Conservation (phyloP, 2,113 vertebrate genomes). For the Plestiodon gilberti region DNA sequence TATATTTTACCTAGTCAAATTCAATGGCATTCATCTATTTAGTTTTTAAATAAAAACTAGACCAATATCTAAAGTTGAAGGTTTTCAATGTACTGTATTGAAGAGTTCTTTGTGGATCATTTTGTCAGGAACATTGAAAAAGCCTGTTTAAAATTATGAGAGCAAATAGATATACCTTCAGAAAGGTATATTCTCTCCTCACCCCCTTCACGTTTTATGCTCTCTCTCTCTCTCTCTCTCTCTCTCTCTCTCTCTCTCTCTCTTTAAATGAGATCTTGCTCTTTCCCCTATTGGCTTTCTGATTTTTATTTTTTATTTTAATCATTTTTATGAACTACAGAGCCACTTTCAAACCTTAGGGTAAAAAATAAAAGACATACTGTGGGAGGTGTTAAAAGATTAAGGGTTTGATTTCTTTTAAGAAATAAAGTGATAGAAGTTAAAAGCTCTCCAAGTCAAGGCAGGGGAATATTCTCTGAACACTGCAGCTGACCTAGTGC, state of each 20-base stretch:
- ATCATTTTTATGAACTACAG: conserved; percentile 24
- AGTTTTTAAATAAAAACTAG: neutral
- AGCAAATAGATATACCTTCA: neutral
- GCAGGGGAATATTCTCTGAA: conserved; percentile 9
- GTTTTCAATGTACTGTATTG: neutral
- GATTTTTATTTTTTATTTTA: conserved; percentile 37
- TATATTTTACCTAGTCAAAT: neutral
- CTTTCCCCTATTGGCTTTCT: conserved; percentile 5
- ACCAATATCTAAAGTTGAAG: neutral
- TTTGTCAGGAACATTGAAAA: neutral
- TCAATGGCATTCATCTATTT: neutral
- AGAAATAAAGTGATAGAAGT: conserved; percentile 16
- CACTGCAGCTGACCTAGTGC: conserved; percentile 21
- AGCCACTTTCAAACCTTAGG: conserved; percentile 40
- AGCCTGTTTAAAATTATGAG: neutral
- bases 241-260: no score
- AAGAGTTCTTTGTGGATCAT: neutral
- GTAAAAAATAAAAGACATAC: conserved; percentile 43
- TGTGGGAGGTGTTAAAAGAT: conserved; percentile 18
- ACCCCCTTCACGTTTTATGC: neutral
- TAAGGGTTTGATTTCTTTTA: conserved; percentile 33
- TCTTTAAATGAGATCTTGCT: conserved; percentile 25
- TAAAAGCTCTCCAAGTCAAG: conserved; percentile 26
- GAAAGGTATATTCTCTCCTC: neutral
- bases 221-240: conserved; percentile 16